Evolutionary conservation across 2,113 vertebrate species (phyloP).

Genomic region (Larimichthys polyactis): DNA sequence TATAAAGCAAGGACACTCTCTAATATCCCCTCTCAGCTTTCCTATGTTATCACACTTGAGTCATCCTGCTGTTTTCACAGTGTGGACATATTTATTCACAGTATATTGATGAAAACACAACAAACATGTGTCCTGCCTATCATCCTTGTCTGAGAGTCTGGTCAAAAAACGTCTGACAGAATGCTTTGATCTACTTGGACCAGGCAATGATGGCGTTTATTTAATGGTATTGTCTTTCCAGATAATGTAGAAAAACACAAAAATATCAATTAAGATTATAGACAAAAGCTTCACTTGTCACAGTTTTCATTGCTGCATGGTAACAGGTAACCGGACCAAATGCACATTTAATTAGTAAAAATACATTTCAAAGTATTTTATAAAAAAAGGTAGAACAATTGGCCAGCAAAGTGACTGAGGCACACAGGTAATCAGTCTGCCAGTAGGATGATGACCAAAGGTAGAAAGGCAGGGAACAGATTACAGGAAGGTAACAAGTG

Average conservation of each 20-base stretch:
- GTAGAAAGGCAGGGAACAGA: background rate
- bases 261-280: background rate
- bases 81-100: background rate
- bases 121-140: background rate
- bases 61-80: slow-evolving; percentile 15
- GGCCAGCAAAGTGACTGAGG: background rate
- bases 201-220: background rate
- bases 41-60: background rate
- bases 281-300: background rate
- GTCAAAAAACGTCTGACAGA: background rate
- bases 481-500: background rate
- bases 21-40: slow-evolving; percentile 5
- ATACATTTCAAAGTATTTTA: background rate
- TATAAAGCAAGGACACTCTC: slow-evolving; percentile 10
- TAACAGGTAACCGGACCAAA: background rate
- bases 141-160: background rate
- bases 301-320: background rate
- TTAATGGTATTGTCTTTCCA: background rate
- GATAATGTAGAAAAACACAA: background rate
- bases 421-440: slow-evolving; percentile 3
- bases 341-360: background rate
- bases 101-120: slow-evolving; percentile 2
- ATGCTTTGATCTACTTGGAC: background rate
- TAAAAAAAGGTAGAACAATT: background rate
- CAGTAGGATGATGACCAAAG: background rate